Base-by-base conservation (phyloP, 2,113 vertebrate genomes). In the Butorides virescens region DNA sequence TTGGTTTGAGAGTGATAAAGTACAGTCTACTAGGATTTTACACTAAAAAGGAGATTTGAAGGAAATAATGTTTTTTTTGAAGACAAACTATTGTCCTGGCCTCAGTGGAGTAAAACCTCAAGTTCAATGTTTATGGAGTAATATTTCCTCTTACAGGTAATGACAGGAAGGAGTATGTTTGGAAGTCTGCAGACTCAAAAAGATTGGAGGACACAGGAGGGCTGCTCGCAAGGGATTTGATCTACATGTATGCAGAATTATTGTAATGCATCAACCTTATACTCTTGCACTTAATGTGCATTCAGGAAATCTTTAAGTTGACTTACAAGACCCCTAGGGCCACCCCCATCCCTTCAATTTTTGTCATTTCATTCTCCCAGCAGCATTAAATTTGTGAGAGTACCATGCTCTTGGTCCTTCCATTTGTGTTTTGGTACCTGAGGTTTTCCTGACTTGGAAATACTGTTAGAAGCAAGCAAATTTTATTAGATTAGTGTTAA, bases 271-370 rank as follows among this genome's bases (percentile, higher is more conserved):
- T 13, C 19, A 32, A 81, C 21, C 34, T 84, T 75, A 34, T 8
- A 14, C 9, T 32, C 22, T 29, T 50, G 12, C 18, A 46, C 19
- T 36, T 59, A 50, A 36, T 10, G 6, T 56, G 55, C 78, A 37
- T 70, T 74, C 2, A 7, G 13, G 46, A 23, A 42, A 67, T 80
- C 44, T 71, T 44, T 27, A 70, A 42, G 22, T 2, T 70, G 21
- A 53, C 14, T 67, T 90, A 84, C 2, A 67, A 4, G 27, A 72
- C 34, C 11, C 15, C 12, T 76, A 21, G 20, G 34, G 23, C 53
- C 0, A 0, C 5, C 8, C 39, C 9, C 15, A 17, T 42, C 23
- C 11, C 15, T 65, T 66, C 17, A 47, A 2, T 73, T 49, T 76
- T 61, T 70, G 53, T 53, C 1, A 37, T 59, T 61, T 92, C 15